These are phyloP conservation scores for Gnatocerus cornutus DNA, from an alignment of 2,888 invertebrate species.

Conservation along the genomic window DNA sequence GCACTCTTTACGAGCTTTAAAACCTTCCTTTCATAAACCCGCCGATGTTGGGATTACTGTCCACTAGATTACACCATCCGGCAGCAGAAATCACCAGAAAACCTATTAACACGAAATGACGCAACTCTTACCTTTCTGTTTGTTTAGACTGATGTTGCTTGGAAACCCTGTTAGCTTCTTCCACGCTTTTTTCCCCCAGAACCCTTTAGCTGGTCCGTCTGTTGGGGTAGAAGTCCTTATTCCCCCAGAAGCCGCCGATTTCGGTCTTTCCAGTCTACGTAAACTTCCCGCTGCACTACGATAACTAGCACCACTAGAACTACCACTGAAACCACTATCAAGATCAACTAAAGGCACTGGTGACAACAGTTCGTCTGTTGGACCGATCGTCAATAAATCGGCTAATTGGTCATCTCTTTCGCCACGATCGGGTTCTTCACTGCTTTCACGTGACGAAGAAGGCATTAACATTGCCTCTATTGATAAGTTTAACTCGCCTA, in stretches of 20 bases:
- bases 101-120: neutral
- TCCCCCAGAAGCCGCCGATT: constrained; percentile 64
- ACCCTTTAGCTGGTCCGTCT: constrained; percentile 70
- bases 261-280: constrained; percentile 68
- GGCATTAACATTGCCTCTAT: constrained; percentile 94
- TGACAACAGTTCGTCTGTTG: constrained; percentile 82
- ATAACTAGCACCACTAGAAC: constrained; percentile 88
- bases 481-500: constrained; percentile 90
- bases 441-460: constrained; percentile 75
- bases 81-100: neutral
- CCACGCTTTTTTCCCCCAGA: constrained; percentile 87
- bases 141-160: constrained; percentile 81
- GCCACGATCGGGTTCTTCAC: constrained; percentile 77
- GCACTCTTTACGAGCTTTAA: neutral
- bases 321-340: constrained; percentile 89
- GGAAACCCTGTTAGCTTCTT: constrained; percentile 84
- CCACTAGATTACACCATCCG: too few species aligned
- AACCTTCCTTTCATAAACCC: neutral
- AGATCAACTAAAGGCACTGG: constrained; percentile 79
- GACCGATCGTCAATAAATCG: constrained; percentile 80
- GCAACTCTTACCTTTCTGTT: constrained; percentile 75
- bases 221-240: constrained; percentile 57
- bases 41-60: too few species aligned
- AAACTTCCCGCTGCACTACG: constrained; percentile 77
- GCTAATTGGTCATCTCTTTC: constrained; percentile 78